Conservation (phyloP, 1,140 invertebrate species). For the Papilio xuthus region DNA sequence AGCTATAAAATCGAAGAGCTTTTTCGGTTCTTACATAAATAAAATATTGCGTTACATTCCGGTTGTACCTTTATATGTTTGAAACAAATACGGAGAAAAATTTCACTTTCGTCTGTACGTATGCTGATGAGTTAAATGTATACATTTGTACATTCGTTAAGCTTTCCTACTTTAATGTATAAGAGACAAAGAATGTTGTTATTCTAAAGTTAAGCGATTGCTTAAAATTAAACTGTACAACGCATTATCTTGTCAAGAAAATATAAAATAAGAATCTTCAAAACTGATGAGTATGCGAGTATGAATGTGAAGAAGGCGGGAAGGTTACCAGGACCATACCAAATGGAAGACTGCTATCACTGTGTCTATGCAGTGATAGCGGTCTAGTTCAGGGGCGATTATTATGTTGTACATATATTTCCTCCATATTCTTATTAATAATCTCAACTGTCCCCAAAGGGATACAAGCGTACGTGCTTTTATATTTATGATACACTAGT, state of each 20-base stretch:
- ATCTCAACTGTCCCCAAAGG: background rate
- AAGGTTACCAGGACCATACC: background rate
- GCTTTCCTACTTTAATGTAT: constrained; percentile 55
- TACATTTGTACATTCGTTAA: constrained; percentile 56
- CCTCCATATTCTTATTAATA: background rate
- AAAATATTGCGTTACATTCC: constrained; percentile 24
- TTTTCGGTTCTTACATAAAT: constrained; percentile 1
- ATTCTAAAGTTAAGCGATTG: background rate
- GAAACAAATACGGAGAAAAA: constrained; percentile 53
- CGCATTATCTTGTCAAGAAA: background rate
- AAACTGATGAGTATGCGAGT: too few relatives aligned
- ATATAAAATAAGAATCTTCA: background rate
- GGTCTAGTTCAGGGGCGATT: background rate
- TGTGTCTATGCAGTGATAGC: too few relatives aligned
- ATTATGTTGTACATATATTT: background rate
- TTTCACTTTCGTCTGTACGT: constrained; percentile 53
- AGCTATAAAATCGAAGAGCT: background rate
- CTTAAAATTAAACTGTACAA: background rate
- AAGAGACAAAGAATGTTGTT: constrained; percentile 41
- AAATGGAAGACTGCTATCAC: background rate
- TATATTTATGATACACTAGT: too few relatives aligned
- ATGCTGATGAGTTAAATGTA: constrained; percentile 36
- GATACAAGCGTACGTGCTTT: background rate
- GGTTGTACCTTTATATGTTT: constrained; percentile 9
- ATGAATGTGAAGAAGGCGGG: background rate